phyloP scores from a whole-genome alignment of 1,140 invertebrate genomes.

The Drosophila guanche region DNA sequence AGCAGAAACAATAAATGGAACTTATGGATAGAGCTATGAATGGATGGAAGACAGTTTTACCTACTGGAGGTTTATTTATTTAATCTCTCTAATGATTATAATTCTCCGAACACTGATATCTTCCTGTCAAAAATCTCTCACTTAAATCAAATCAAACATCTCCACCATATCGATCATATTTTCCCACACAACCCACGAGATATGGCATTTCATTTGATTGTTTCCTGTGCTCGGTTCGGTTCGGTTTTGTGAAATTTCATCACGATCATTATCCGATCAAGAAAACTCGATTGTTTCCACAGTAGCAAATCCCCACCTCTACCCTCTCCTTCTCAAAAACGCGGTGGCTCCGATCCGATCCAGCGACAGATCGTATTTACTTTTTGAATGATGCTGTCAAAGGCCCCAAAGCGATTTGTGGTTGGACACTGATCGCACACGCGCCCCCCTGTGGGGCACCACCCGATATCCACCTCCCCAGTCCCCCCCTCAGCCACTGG shows the following conservation, averaged over 20 bases:
- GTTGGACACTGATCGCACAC: slow-evolving; percentile 73
- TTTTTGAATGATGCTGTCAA: slow-evolving; percentile 80
- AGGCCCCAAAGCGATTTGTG: slow-evolving; percentile 76
- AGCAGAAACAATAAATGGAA: too few relatives aligned
- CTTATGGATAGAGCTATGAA: too few relatives aligned
- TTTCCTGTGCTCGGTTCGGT: slow-evolving; percentile 35
- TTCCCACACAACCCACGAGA: slow-evolving; percentile 32
- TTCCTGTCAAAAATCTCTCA: too few relatives aligned
- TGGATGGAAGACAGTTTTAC: not conserved
- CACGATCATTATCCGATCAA: slow-evolving; percentile 24
- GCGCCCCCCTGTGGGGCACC: slow-evolving; percentile 37
- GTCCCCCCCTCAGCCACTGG: not conserved
- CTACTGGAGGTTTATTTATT: not conserved
- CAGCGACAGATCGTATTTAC: slow-evolving; percentile 55
- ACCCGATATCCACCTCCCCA: not conserved
- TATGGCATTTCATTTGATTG: slow-evolving; percentile 12
- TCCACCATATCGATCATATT: slow-evolving; percentile 1
- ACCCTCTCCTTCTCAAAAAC: not conserved
- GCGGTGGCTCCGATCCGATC: slow-evolving; percentile 15
- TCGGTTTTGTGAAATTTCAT: slow-evolving; percentile 22
- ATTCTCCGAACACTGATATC: too few relatives aligned
- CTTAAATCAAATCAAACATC: too few relatives aligned
- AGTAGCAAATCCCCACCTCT: slow-evolving; percentile 11
- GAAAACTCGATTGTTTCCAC: slow-evolving; percentile 35
- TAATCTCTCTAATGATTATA: too few relatives aligned